A percentile compares a stretch with the other conserved stretches of the same genome.
phyloP scores from a whole-genome alignment of 2,797 vertebrate species.

The Phalloptychus januarius region DNA sequence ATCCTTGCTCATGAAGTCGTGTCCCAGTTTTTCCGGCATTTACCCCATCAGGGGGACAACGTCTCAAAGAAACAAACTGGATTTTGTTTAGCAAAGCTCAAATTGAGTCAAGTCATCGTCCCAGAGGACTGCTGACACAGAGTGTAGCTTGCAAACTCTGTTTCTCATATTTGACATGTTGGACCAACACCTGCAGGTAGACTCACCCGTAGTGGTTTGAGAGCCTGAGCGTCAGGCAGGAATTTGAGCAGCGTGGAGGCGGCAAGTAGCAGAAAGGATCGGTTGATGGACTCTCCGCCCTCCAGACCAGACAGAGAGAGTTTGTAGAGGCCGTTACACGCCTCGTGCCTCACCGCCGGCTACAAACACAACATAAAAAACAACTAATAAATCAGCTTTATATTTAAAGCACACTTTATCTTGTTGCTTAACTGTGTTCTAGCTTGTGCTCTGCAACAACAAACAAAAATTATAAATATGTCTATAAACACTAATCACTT shows the following conservation, averaged over 20 bases:
- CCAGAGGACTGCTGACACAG: conserved; percentile 38
- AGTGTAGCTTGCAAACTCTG: conserved; percentile 39
- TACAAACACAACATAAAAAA: conserved; percentile 43
- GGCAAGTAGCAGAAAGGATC: conserved; percentile 95
- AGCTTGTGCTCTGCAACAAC: neutral
- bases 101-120: conserved; percentile 50
- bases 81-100: conserved; percentile 47
- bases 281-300: conserved; percentile 95
- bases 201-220: conserved; percentile 91
- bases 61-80: conserved; percentile 26
- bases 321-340: conserved; percentile 96
- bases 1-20: neutral
- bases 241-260: conserved; percentile 97
- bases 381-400: neutral
- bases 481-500: neutral
- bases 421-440: neutral
- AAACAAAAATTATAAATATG: neutral
- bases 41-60: conserved; percentile 13
- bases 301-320: conserved; percentile 95
- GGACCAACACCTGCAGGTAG: neutral
- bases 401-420: neutral
- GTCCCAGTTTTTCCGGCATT: conserved; percentile 34
- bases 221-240: conserved; percentile 95
- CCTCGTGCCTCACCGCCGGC: conserved; percentile 96
- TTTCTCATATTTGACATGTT: neutral